phyloP scores from a whole-genome alignment of 2,888 invertebrate species.

The Parochlus steinenii region DNA sequence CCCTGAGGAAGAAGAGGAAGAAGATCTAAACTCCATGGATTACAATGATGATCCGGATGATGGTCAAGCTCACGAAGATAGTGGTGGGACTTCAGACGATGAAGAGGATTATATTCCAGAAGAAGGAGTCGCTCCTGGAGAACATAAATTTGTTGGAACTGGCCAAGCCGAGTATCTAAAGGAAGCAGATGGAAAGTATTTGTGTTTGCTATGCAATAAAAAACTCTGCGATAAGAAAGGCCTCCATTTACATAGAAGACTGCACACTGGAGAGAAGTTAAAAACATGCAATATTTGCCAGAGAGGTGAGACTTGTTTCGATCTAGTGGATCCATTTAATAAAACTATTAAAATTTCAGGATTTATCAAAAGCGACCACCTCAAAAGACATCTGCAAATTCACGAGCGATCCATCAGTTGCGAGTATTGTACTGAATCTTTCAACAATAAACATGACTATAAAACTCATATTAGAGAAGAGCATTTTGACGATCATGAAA shows the following conservation, averaged over 20 bases:
- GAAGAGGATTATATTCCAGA: slow-evolving; percentile 10
- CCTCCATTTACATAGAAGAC: slow-evolving; percentile 13
- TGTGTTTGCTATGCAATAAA: slow-evolving; percentile 14
- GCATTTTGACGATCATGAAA: slow-evolving; percentile 6
- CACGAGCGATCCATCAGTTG: slow-evolving; percentile 12
- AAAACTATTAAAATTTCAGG: slow-evolving; percentile 8
- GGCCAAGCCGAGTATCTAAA: slow-evolving; percentile 1
- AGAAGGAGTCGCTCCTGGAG: too few species aligned
- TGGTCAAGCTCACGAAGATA: slow-evolving; percentile 4
- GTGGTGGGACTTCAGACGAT: slow-evolving; percentile 1
- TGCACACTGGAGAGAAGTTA: slow-evolving; percentile 15
- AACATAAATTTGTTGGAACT: too few species aligned
- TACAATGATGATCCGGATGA: slow-evolving; percentile 7
- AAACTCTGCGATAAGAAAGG: slow-evolving; percentile 14
- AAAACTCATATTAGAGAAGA: slow-evolving; percentile 10
- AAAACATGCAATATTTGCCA: slow-evolving; percentile 14
- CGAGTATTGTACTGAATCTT: slow-evolving; percentile 10
- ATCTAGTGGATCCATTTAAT: too few species aligned
- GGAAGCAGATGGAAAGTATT: slow-evolving; percentile 11
- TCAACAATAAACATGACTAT: slow-evolving; percentile 6
- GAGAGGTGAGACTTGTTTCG: slow-evolving; percentile 13
- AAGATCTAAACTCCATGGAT: slow-evolving; percentile 4
- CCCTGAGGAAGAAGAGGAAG: slow-evolving; percentile 5
- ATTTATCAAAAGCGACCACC: slow-evolving; percentile 14
- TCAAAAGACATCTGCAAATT: slow-evolving; percentile 13